Evolutionary conservation across 2,113 vertebrate genomes (phyloP), one percentile per base, ranked within the genome.

Genomic region (Pelusios castaneus): DNA sequence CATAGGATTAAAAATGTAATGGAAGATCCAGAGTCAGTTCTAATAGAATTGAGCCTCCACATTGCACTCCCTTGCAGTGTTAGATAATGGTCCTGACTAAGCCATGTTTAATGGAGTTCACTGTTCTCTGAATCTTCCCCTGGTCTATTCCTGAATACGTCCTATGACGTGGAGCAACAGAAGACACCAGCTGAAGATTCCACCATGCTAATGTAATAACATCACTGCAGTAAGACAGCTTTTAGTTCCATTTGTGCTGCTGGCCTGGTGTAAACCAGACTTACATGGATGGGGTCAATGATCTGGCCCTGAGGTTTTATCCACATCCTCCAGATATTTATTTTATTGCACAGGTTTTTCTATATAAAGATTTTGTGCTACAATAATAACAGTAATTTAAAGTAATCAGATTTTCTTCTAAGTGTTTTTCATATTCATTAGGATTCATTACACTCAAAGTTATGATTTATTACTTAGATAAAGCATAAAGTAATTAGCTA

Each of bases 401-500:
- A 89, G 73, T 91, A 96, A 94, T 88, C 91, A 93, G 67, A 89
- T 96, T 95, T 96, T 80, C 76, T 70, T 95, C 90, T 95, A 80
- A 87, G 3, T 45, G n/a, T 45, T 51, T 79, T 49, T 21, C 54
- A 41, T 89, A 27, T 89, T 90, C 47, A 82, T 93, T 86, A 92
- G 60, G 19, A 90, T 80, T 90, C 76, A 80, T 94, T 94, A 85
- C 79, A 60, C 52, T 88, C 34, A 70, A 75, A 89, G 88, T 91
- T 5, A 73, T 38, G 85, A 94, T 96, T 89, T 43, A 77, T 87
- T 86, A 82, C 17, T 25, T 52, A 94, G 82, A 89, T 86, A 92
- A 90, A 70, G 19, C 55, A 84, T 92, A 81, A 90, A 85, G 89
- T 84, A 82, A 82, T 96, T 90, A 93, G 73, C 73, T 90, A 93